These are phyloP conservation scores for Halotydeus destructor DNA, from an alignment of 1,140 invertebrate genomes.

Conservation along the genomic window DNA sequence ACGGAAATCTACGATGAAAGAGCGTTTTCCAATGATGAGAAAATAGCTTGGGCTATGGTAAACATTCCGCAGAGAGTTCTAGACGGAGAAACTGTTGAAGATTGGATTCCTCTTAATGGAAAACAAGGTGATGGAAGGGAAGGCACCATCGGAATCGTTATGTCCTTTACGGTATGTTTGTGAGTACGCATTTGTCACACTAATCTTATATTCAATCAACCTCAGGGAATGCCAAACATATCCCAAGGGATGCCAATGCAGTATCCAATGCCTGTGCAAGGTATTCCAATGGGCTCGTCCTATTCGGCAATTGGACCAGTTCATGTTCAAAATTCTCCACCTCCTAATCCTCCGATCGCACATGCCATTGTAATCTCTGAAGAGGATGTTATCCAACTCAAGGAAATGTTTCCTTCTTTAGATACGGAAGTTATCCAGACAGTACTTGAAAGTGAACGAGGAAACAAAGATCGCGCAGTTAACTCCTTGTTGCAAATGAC, in stretches of 20 bases:
- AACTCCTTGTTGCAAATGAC: slow-evolving; percentile 69
- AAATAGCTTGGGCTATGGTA: slow-evolving; percentile 68
- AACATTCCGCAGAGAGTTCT: slow-evolving; percentile 59
- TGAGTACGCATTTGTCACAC: background rate
- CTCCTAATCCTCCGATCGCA: background rate
- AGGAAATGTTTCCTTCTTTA: slow-evolving; percentile 89
- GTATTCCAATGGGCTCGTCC: background rate
- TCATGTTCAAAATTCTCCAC: background rate
- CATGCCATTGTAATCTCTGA: slow-evolving; percentile 9
- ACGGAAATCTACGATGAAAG: slow-evolving; percentile 92
- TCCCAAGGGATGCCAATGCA: background rate
- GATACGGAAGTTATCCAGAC: slow-evolving; percentile 77
- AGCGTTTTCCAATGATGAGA: slow-evolving; percentile 82
- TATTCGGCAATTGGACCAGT: background rate
- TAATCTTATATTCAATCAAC: background rate
- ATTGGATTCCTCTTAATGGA: slow-evolving; percentile 75
- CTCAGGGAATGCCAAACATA: background rate
- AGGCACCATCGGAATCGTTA: slow-evolving; percentile 43
- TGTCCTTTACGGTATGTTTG: slow-evolving; percentile 40
- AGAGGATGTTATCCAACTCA: slow-evolving; percentile 35
- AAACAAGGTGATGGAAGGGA: slow-evolving; percentile 82
- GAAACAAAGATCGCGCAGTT: slow-evolving; percentile 72
- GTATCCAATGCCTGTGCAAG: background rate
- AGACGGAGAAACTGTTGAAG: slow-evolving; percentile 66
- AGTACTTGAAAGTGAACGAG: slow-evolving; percentile 64